Base-by-base conservation (phyloP, 2,888 invertebrate genomes). In the Tuberolachnus salignus region DNA sequence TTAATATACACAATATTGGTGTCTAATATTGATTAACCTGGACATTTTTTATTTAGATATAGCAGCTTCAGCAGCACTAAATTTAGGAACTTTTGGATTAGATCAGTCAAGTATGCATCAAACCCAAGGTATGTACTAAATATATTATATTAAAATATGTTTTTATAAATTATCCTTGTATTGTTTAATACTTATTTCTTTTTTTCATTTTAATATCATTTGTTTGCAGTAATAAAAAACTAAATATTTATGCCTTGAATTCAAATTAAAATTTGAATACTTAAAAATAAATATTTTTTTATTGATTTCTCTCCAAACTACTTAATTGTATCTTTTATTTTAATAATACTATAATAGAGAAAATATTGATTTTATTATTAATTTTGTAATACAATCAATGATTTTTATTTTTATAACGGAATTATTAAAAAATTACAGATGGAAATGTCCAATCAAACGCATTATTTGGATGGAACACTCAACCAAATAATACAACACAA, bases 61-160 rank as follows among this genome's bases (percentile, higher is more conserved):
- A 51, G 59, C 78, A 61, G 67, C 78, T 59, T 78, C 78, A 49
- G 78, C 78, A 14, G 78, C 78, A 11, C 16, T 78, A 49, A 78
- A 78, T 34, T 69, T 78, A 49, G 78, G 78, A 61, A 69, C 78
- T 3, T 69, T 78, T 69, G 78, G 78, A 69, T 59, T 78, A 51
- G 78, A 78, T 51, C 78, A 78, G 16, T 8, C 59, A 42, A n/a
- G 66, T 57, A 14, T 67, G 19, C 46, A 57, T 67, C 66, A 67
- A 67, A 57, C 19, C 3, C 21, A 34, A 51, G 51, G 72, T 61
- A 63, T 42, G 34, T 61, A 51, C 9, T n/a, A n/a, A 66, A 10
- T 6, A 19, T 53, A 19, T 53, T 19, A 19, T n/a, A 53, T 53
- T 19, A n/a, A 10, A n/a, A 8, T 9, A 19, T 53, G 9, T 53